Evolutionary conservation across 2,113 vertebrate genomes (phyloP), one percentile per base, ranked within the genome.

Genomic region (Podarcis raffonei): DNA sequence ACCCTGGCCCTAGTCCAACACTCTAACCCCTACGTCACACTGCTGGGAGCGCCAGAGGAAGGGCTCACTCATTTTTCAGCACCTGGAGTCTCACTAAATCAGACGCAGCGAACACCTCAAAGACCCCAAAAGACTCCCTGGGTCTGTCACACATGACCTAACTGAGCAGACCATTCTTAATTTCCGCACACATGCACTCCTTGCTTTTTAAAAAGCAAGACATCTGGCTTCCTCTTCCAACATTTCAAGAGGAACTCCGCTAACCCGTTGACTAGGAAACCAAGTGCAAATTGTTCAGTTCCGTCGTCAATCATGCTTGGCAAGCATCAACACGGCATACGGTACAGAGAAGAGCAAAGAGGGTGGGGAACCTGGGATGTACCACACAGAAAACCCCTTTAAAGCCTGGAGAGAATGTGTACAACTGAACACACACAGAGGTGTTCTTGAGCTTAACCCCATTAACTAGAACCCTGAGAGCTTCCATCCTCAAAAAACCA

Each of bases 121-220:
- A 62, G 13, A 62, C 59, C 16, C 8, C 59, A 20, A 62, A 20
- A 62, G 18, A 62, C 59, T 20, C 15, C 25, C 27, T 15, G 3
- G 6, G 78, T 32, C 78, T 18, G 25, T 30, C n/a, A 27, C 25
- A 15, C 39, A 57, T 30, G 25, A 6, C 42, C 77, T 79, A n/a
- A 13, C 42, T 11, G 9, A 30, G 48, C 42, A 79, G 27, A 30
- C 42, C 2, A 15, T n/a, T 30, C 77, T n/a, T 39, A 27, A 78
- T 11, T 7, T 30, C 12, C 1, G 2, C 42, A 13, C 2, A 15
- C 27, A 6, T 20, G 3, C 1, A 1, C 57, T 2, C 16, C n/a
- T 57, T 9, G 5, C 1, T 23, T 79, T 53, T 79, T 8, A 2
- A 18, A 71, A 71, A n/a, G 37, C 2, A 20, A 18, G 25, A 66